Percentiles rank a stretch among this genome's conserved stretches.
phyloP scores from a whole-genome alignment of 2,797 vertebrate species.

The Crenichthys baileyi region DNA sequence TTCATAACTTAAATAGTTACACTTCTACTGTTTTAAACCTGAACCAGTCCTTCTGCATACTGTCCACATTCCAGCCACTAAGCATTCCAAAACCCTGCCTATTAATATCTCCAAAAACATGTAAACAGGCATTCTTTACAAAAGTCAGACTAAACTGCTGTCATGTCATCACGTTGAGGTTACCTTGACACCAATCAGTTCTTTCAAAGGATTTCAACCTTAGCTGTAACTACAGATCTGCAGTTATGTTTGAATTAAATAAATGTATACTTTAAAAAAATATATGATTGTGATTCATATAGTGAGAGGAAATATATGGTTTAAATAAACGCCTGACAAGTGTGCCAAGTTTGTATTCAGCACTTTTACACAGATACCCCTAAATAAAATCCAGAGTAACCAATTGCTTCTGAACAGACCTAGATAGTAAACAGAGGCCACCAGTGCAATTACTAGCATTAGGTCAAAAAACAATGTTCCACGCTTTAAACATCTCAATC shows the following conservation, averaged over 20 bases:
- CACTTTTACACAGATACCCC: no score
- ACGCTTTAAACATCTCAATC: background rate
- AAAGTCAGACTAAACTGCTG: background rate
- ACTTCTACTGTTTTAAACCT: conserved; percentile 19
- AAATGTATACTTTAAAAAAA: background rate
- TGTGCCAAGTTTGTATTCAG: no score
- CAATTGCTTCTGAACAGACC: no score
- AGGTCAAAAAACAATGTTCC: background rate
- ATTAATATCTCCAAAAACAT: background rate
- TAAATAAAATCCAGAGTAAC: no score
- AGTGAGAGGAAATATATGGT: no score
- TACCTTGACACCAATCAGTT: background rate
- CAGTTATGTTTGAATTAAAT: background rate
- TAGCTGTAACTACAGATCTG: background rate
- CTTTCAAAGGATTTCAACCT: conserved; percentile 1
- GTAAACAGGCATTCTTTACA: background rate
- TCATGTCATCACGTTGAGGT: background rate
- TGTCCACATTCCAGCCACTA: conserved; percentile 46
- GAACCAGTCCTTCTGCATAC: conserved; percentile 73
- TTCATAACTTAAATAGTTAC: background rate
- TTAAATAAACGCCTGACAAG: no score
- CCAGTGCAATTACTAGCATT: background rate
- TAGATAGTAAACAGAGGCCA: background rate
- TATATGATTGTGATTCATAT: no score
- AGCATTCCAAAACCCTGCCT: conserved; percentile 19